A percentile compares a stretch with the other conserved stretches of the same genome.
phyloP scores from a whole-genome alignment of 2,888 invertebrate genomes.

The Limnephilus rhombicus region DNA sequence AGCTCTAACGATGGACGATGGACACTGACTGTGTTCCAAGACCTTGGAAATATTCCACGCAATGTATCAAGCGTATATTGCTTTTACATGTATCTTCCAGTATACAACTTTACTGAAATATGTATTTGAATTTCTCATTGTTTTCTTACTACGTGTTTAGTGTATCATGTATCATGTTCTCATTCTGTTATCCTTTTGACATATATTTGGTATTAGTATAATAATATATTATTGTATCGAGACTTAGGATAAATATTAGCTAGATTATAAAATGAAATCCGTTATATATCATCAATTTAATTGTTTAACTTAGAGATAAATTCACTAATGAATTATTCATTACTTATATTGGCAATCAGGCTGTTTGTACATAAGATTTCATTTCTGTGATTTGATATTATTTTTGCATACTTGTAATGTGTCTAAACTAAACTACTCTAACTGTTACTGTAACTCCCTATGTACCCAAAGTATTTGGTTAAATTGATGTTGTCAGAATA shows the following conservation, averaged over 20 bases:
- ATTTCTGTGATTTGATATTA: slow-evolving; percentile 58
- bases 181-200: slow-evolving; percentile 32
- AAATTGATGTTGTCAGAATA: slow-evolving; percentile 20
- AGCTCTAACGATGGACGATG: background rate
- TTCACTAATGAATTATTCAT: slow-evolving; percentile 47
- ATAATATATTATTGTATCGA: slow-evolving; percentile 33
- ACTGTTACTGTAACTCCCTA: background rate
- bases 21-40: background rate
- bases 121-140: slow-evolving; percentile 1
- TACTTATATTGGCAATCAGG: slow-evolving; percentile 50
- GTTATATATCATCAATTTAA: slow-evolving; percentile 48
- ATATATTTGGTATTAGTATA: slow-evolving; percentile 44
- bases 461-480: slow-evolving; percentile 2
- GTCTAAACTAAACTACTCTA: slow-evolving; percentile 25
- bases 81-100: slow-evolving; percentile 38
- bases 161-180: slow-evolving; percentile 11
- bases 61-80: background rate
- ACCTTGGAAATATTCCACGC: background rate
- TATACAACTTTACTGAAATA: background rate
- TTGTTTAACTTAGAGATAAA: slow-evolving; percentile 45
- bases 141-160: background rate
- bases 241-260: slow-evolving; percentile 40
- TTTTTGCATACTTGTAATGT: slow-evolving; percentile 51
- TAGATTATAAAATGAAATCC: slow-evolving; percentile 45
- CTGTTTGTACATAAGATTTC: slow-evolving; percentile 47